Conservation (phyloP, 2,888 invertebrate genomes). For the Acronicta alni region DNA sequence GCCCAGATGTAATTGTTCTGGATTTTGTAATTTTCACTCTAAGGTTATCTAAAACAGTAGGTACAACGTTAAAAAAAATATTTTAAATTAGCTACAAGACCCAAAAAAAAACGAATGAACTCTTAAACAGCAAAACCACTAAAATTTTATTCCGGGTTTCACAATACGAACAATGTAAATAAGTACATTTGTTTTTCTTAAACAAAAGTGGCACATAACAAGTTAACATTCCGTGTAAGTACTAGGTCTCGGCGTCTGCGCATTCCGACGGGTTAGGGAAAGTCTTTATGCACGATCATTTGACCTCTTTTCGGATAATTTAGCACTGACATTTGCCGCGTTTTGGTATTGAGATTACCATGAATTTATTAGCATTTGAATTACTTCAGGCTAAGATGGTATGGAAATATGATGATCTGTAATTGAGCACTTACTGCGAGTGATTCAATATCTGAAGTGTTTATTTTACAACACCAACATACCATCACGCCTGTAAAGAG, state of each 20-base stretch:
- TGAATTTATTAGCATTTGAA: constrained; percentile 40
- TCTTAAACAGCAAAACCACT: constrained; percentile 9
- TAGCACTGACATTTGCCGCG: constrained; percentile 44
- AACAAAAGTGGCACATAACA: constrained; percentile 52
- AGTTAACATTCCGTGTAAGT: constrained; percentile 64
- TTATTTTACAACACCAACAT: neutral
- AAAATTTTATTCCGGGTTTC: constrained; percentile 35
- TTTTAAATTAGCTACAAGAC: no score
- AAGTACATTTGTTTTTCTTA: constrained; percentile 42
- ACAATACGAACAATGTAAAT: constrained; percentile 39
- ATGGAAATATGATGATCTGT: constrained; percentile 33
- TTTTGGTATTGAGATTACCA: constrained; percentile 27
- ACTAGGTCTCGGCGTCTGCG: constrained; percentile 48
- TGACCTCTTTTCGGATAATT: constrained; percentile 52
- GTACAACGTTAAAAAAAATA: neutral
- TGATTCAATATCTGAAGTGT: constrained; percentile 4
- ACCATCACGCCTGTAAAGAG: no score
- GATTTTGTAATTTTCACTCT: no score
- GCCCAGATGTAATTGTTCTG: no score
- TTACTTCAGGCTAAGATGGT: constrained; percentile 31
- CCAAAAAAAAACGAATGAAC: no score
- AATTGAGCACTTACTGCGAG: constrained; percentile 36
- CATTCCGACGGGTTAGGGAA: constrained; percentile 59
- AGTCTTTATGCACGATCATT: constrained; percentile 55
- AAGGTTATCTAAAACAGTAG: no score